Percentiles rank a stretch among this genome's conserved stretches.
Conservation (phyloP, 2,888 invertebrate species). For the Tipula vernalis region DNA sequence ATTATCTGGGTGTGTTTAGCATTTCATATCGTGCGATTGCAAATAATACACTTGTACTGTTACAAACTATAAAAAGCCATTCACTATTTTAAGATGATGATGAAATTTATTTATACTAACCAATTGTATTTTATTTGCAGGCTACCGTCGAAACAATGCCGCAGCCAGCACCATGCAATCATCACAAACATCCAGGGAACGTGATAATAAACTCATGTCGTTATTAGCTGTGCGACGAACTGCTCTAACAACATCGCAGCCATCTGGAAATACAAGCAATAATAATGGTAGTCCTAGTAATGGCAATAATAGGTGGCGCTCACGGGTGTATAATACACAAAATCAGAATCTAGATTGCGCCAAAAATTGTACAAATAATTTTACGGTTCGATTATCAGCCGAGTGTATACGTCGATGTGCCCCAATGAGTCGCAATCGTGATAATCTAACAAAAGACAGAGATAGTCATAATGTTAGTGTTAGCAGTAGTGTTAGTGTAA, state of each 20-base stretch:
- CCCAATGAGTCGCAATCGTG: not conserved
- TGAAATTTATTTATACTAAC: not conserved
- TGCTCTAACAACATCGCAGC: constrained; percentile 35
- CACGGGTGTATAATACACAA: not conserved
- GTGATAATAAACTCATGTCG: constrained; percentile 45
- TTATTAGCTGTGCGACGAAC: constrained; percentile 48
- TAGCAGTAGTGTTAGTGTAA: constrained; percentile 6
- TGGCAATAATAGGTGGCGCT: not conserved
- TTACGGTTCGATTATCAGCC: constrained; percentile 28
- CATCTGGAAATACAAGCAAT: not conserved
- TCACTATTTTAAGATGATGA: not conserved
- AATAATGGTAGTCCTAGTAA: not conserved
- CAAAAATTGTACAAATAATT: constrained; percentile 33
- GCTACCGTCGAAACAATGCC: not conserved
- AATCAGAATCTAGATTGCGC: constrained; percentile 4
- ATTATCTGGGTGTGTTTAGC: not conserved
- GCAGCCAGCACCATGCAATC: not conserved
- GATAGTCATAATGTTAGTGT: constrained; percentile 8
- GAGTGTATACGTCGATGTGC: constrained; percentile 33
- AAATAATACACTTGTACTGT: not conserved
- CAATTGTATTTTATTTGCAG: not conserved
- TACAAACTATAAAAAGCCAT: not conserved
- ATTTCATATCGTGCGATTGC: not conserved
- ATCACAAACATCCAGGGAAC: constrained; percentile 29
- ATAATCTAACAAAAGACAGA: not conserved